Conservation (phyloP, 2,888 invertebrate genomes). For the Anodontia alba region DNA sequence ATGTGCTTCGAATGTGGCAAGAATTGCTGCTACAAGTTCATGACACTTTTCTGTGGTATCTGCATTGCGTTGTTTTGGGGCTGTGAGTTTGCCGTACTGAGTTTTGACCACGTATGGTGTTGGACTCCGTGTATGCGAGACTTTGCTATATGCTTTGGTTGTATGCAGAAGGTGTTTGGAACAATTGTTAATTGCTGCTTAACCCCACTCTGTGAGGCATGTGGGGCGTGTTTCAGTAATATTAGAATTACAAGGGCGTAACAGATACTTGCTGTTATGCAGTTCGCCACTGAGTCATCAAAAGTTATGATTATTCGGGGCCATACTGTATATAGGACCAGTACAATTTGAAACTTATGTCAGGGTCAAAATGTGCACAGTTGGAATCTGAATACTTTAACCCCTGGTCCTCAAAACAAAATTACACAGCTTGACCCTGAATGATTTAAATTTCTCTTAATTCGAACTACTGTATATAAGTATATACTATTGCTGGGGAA, state of each 20-base stretch:
- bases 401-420: no score
- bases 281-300: no score
- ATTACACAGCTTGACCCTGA: no score
- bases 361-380: no score
- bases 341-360: no score
- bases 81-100: constrained; percentile 85
- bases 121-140: constrained; percentile 89
- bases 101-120: constrained; percentile 90
- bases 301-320: no score
- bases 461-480: no score
- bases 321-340: no score
- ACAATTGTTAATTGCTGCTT: constrained; percentile 85
- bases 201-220: constrained; percentile 89
- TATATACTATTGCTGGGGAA: no score
- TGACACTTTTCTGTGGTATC: constrained; percentile 89
- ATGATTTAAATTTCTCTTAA: no score
- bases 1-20: constrained; percentile 88
- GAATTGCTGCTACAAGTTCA: constrained; percentile 76
- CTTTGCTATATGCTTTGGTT: constrained; percentile 87
- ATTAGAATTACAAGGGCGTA: constrained; percentile 23
- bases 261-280: no score
- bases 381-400: no score
- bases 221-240: constrained; percentile 72
- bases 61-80: constrained; percentile 88
- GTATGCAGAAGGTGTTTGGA: constrained; percentile 84